phyloP scores from a whole-genome alignment of 2,888 invertebrate genomes.

The Stenodera caucasica region DNA sequence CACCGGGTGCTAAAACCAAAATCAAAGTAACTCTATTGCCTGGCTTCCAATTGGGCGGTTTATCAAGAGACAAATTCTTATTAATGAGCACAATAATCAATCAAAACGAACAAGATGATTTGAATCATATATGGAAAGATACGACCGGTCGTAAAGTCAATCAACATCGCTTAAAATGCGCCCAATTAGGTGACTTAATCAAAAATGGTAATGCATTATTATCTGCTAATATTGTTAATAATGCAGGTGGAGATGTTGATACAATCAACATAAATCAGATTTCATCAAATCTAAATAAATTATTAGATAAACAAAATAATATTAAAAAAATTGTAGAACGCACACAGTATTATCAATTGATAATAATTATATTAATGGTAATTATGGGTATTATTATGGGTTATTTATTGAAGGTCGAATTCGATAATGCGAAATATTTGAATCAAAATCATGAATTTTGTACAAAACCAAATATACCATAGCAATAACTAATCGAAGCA shows the following conservation, averaged over 20 bases:
- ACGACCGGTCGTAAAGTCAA: conserved; percentile 57
- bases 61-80: conserved; percentile 83
- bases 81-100: conserved; percentile 77
- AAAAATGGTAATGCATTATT: conserved; percentile 44
- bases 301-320: conserved; percentile 56
- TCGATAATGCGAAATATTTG: conserved; percentile 4
- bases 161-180: conserved; percentile 73
- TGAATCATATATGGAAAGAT: conserved; percentile 74
- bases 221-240: conserved; percentile 9
- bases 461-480: conserved; percentile 35
- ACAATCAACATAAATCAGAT: conserved; percentile 44
- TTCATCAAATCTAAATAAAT: conserved; percentile 46
- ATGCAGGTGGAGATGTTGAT: conserved; percentile 28
- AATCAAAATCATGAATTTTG: conserved; percentile 30
- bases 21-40: conserved; percentile 76
- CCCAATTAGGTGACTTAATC: conserved; percentile 54
- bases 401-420: conserved; percentile 26
- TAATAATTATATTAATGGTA: conserved; percentile 58
- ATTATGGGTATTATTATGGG: conserved; percentile 38
- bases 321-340: conserved; percentile 58
- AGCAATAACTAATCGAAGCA: conserved; percentile 48
- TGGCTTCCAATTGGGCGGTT: conserved; percentile 68
- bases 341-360: conserved; percentile 58
- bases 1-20: conserved; percentile 64
- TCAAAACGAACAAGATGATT: conserved; percentile 63